Base-by-base conservation (phyloP, 1,140 invertebrate genomes). In the Cylas formicarius region DNA sequence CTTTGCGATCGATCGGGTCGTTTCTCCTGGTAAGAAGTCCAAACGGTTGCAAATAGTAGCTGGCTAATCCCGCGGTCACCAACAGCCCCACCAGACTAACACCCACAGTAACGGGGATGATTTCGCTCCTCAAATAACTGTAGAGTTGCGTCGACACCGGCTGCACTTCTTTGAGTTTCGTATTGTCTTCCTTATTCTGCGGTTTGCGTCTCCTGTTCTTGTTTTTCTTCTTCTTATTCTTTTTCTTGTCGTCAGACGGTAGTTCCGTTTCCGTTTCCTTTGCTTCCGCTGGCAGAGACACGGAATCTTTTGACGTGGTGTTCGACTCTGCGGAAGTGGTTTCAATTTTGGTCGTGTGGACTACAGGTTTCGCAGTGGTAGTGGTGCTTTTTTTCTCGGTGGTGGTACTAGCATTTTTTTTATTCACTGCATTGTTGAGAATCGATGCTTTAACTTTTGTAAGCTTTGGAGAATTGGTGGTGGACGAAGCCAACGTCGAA, bases 41-140 rank as follows among this genome's bases (percentile, higher is more conserved):
- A 50, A 84, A 84, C 6, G 83, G 82, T 66, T 82, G 84, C 9
- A 85, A 66, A 56, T 85, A 82, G 44, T 85, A 82, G 19, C 81
- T 80, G 18, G 82, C 82, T 20, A 86, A 61, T 10, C 83, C 83
- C 9, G 79, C 76, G 22, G 79, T 71, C 9, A 84, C 71, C 26
- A 82, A 77, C 23, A 85, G 59, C 5, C 82, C 82, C 11, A 85
- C 75, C 13, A 85, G 63, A 56, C 83, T 82, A 1, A 86, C 77
- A 13, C 83, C 81, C 11, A 86, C 80, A 40, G 78, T 81, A 21
- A 48, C 46, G 0, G 82, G 82, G 77, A 86, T 84, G 0, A 86
- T 80, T 70, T 85, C 83, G 54, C 82, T 69, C 6, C 81, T 81
- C 14, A 86, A 62, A 53, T 83, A 86, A 57, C 83, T 85, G 51